Evolutionary conservation across 2,888 invertebrate species (phyloP), one percentile per base, ranked within the genome.

Genomic region (Phyllotreta cruciferae): DNA sequence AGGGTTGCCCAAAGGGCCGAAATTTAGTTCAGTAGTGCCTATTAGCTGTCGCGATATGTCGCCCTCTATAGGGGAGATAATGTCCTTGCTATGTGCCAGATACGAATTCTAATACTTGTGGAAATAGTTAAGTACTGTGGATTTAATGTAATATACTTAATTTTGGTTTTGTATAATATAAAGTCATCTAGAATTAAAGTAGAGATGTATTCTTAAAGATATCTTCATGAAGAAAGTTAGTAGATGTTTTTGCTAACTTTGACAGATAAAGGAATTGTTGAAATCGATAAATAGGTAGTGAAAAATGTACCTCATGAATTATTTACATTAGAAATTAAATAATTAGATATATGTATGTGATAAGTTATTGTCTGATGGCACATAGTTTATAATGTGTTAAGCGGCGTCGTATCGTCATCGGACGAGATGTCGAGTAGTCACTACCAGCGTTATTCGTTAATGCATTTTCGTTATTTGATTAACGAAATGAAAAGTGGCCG

Each of bases 381-480:
- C 52, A 52, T 37, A 37, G 52, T 52, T 1, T 36, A n/a, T 4
- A 8, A 35, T 6, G 14, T 11, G 11, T 9, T 34, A 37, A 52
- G 34, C 13, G 38, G 34, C 13, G 38, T 52, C 37, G 11, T 37
- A 52, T 37, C 52, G 52, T 37, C 52, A 37, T 52, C 52, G 52
- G 38, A 35, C 45, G 45, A 35, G 56, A 57, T 56, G 57, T 57
- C 49, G 49, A 57, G 57, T 49, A 39, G 57, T 47, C 24, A 57
- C 45, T 57, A 38, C n/a, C 39, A 38, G 24, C 38, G 57, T 37
- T 57, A 47, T 47, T 49, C 49, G 49, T 69, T 70, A 71, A 71
- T 70, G 70, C 67, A 62, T 71, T 70, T 68, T 69, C 64, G 68
- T 70, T 70, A 71, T 71, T 71, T 67, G 70, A 70, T 71, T 70